Conservation (phyloP, 2,888 invertebrate species). For the Eupithecia vulgata region DNA sequence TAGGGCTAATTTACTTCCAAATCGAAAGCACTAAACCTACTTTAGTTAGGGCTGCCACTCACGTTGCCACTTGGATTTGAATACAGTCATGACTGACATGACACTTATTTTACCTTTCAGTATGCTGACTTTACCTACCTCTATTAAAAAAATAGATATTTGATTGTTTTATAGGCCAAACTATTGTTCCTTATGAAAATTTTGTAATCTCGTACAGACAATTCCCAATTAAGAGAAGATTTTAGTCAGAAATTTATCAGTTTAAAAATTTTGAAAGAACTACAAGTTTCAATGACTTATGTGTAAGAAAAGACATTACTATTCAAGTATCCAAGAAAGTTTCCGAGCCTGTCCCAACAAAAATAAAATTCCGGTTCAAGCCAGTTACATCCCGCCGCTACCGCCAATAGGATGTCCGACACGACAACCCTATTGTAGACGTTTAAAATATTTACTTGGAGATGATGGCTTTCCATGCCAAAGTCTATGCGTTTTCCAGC, state of each 20-base stretch:
- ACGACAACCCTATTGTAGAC: slow-evolving; percentile 32
- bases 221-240: background rate
- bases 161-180: background rate
- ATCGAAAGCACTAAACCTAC: slow-evolving; percentile 39
- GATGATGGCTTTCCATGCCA: slow-evolving; percentile 42
- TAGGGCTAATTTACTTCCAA: slow-evolving; percentile 37
- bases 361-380: background rate
- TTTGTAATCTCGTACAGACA: background rate
- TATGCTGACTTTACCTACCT: background rate
- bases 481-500: slow-evolving; percentile 40
- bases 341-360: background rate
- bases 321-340: slow-evolving; percentile 2
- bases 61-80: background rate
- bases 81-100: background rate
- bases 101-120: background rate
- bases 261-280: background rate
- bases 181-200: background rate
- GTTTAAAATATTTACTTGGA: slow-evolving; percentile 45
- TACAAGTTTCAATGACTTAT: background rate
- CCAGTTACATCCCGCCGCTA: background rate
- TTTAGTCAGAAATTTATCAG: background rate
- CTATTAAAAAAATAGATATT: background rate
- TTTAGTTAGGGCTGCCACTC: slow-evolving; percentile 28
- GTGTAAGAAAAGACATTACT: background rate
- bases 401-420: slow-evolving; percentile 14